phyloP scores from a whole-genome alignment of 1,140 invertebrate species.

The Globodera rostochiensis region DNA sequence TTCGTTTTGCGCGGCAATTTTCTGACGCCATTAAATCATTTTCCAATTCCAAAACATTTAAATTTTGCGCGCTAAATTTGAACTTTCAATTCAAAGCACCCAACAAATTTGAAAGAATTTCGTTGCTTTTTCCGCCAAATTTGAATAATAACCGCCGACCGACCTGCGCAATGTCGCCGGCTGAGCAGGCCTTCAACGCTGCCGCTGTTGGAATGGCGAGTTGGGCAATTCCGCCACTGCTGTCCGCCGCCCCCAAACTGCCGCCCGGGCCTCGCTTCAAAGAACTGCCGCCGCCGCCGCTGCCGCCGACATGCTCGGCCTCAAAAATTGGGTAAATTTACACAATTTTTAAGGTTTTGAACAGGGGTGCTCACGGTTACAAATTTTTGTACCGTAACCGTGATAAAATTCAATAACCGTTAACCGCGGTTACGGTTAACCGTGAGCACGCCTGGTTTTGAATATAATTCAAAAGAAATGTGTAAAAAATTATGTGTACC shows the following conservation, averaged over 20 bases:
- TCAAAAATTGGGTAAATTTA: not conserved
- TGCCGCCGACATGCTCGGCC: not conserved
- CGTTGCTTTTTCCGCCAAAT: not conserved
- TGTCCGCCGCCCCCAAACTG: slow-evolving; percentile 26
- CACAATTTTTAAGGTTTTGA: not conserved
- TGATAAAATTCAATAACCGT: no score
- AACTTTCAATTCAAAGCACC: no score
- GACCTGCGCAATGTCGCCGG: slow-evolving; percentile 8
- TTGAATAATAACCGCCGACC: no score
- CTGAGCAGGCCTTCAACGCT: not conserved
- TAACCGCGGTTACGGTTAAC: no score
- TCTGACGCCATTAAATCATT: no score
- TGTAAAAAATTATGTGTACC: not conserved
- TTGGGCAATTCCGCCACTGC: slow-evolving; percentile 1
- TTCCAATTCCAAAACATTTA: no score
- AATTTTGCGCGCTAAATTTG: no score
- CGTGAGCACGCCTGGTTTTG: not conserved
- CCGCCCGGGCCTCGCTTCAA: slow-evolving; percentile 14
- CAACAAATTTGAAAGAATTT: no score
- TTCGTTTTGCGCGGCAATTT: no score
- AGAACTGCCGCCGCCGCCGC: slow-evolving; percentile 12
- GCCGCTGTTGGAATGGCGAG: slow-evolving; percentile 9
- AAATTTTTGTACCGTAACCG: no score
- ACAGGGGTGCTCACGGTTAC: not conserved
- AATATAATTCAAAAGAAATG: slow-evolving; percentile 5